Evolutionary conservation across 2,113 vertebrate genomes (phyloP).

Genomic region (Elgaria multicarinata): DNA sequence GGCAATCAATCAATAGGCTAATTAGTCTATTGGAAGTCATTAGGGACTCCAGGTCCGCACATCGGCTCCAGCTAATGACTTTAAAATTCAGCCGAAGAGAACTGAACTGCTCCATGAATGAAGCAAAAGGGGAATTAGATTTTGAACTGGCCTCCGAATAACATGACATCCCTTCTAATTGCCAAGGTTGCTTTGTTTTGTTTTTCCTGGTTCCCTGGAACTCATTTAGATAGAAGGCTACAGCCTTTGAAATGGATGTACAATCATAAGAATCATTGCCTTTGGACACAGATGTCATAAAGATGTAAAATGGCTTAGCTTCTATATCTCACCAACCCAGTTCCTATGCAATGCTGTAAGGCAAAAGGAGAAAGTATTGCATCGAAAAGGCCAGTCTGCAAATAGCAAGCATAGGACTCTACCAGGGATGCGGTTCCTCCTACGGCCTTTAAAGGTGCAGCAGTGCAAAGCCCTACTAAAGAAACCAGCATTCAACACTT

Average conservation of each 20-base stretch:
- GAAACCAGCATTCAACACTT: too few species aligned
- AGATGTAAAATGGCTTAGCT: not conserved
- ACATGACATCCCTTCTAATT: constrained; percentile 55
- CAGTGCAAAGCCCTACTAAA: too few species aligned
- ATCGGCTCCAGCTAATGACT: constrained; percentile 64
- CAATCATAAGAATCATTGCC: not conserved
- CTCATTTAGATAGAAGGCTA: not conserved
- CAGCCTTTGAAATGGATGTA: fast-evolving
- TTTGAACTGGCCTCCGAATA: constrained; percentile 46
- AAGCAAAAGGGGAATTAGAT: constrained; percentile 45
- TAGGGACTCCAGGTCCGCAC: constrained; percentile 56
- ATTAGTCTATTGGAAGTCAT: constrained; percentile 68
- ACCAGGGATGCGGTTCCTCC: too few species aligned
- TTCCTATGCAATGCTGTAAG: too few species aligned
- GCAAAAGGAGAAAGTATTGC: not conserved
- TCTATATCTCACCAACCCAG: not conserved
- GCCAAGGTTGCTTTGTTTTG: not conserved
- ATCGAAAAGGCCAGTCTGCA: not conserved
- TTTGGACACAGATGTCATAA: not conserved
- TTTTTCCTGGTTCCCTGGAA: constrained; percentile 6
- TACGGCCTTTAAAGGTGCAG: too few species aligned
- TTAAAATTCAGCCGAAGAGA: constrained; percentile 62
- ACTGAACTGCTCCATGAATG: constrained; percentile 37
- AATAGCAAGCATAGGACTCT: not conserved
- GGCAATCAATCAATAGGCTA: constrained; percentile 65